A percentile compares a stretch with the other conserved stretches of the same genome.
Evolutionary conservation across 2,797 vertebrate species (phyloP).

Genomic region (Acrocephalus scirpaceus): DNA sequence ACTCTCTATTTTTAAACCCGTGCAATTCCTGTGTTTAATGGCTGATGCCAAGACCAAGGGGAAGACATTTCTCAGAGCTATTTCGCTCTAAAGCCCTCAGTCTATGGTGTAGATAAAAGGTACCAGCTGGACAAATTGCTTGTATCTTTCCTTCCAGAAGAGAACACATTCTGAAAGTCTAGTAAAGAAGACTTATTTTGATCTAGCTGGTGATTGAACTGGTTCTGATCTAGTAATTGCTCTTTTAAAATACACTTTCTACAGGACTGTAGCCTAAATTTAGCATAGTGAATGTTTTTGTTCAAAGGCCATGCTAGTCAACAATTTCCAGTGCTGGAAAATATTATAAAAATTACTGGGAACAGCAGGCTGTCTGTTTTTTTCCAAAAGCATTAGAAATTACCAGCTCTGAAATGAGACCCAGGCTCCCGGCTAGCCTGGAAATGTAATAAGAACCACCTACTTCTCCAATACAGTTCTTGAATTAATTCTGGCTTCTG

Average conservation of each 20-base stretch:
- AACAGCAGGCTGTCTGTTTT: constrained; percentile 56
- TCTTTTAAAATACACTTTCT: constrained; percentile 39
- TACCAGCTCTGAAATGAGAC: constrained; percentile 63
- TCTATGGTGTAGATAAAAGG: neutral
- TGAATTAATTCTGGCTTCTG: constrained; percentile 63
- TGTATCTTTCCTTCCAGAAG: neutral
- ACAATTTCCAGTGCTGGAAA: constrained; percentile 69
- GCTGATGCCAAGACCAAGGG: neutral
- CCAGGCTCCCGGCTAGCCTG: constrained; percentile 38
- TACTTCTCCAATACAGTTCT: constrained; percentile 23
- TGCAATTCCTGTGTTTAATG: neutral
- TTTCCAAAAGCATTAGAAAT: constrained; percentile 67
- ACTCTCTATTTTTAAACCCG: neutral
- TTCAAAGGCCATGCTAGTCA: constrained; percentile 50
- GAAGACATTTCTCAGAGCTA: neutral
- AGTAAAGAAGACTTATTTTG: neutral
- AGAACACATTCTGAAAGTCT: neutral
- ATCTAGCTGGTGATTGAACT: neutral
- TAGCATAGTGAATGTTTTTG: constrained; percentile 53
- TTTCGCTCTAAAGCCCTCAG: neutral
- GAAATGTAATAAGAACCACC: constrained; percentile 60
- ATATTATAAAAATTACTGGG: constrained; percentile 64
- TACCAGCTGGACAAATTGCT: neutral
- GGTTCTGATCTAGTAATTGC: constrained; percentile 7
- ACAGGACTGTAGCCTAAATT: constrained; percentile 45